These are phyloP conservation scores for Clanis bilineata DNA, from an alignment of 2,888 invertebrate genomes.

Conservation along the genomic window DNA sequence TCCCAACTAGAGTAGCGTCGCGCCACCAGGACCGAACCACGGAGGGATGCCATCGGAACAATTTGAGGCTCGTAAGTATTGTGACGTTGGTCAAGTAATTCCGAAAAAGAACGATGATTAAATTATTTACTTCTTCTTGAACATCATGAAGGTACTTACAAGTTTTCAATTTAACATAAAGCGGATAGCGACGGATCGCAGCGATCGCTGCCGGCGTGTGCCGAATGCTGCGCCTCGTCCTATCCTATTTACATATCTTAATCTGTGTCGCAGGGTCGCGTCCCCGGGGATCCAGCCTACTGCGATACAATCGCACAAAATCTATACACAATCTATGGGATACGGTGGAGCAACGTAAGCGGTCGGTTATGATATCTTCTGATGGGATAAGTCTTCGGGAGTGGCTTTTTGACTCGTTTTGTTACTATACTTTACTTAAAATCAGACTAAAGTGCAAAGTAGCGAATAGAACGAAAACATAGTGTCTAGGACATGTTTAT, in stretches of 20 bases:
- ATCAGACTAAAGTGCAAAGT: background rate
- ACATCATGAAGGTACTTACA: background rate
- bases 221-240: slow-evolving; percentile 30
- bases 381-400: background rate
- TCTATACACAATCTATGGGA: slow-evolving; percentile 9
- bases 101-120: background rate
- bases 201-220: slow-evolving; percentile 29
- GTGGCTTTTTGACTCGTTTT: background rate
- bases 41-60: too few relatives aligned
- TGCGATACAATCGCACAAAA: slow-evolving; percentile 4
- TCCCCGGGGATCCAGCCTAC: background rate
- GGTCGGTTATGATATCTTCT: background rate
- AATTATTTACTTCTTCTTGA: background rate
- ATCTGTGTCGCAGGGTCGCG: slow-evolving; percentile 34
- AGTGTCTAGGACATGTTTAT: too few relatives aligned
- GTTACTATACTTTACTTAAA: background rate
- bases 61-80: too few relatives aligned
- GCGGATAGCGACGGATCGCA: slow-evolving; percentile 22
- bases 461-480: too few relatives aligned
- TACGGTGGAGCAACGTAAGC: background rate
- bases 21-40: too few relatives aligned
- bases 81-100: too few relatives aligned
- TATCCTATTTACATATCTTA: slow-evolving; percentile 57
- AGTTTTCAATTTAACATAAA: slow-evolving; percentile 21
- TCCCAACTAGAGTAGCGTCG: too few relatives aligned